A percentile compares a stretch with the other conserved stretches of the same genome.
Conservation (phyloP, 2,113 vertebrate species). For the Nothobranchius kuhntae region DNA sequence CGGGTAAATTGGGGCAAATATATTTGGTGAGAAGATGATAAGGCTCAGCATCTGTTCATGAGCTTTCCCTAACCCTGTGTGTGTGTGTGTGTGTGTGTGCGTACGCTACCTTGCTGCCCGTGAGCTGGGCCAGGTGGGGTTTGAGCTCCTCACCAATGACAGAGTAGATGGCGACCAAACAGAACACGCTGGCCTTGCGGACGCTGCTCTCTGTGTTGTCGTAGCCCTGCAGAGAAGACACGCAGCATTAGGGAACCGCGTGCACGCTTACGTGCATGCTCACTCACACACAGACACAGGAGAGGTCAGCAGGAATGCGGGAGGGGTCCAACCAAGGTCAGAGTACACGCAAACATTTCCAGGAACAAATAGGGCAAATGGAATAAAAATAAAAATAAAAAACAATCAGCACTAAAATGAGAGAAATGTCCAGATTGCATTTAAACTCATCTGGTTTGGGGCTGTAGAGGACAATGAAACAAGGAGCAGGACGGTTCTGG, state of each 20-base stretch:
- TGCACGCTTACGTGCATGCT: too few relatives aligned
- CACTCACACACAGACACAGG: conserved; percentile 19
- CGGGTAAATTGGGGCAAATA: conserved; percentile 11
- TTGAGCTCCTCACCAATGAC: conserved; percentile 98
- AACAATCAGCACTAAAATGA: too few relatives aligned
- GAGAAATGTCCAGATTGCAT: too few relatives aligned
- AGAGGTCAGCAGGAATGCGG: conserved; percentile 26
- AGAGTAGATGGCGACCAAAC: conserved; percentile 97
- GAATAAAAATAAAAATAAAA: too few relatives aligned
- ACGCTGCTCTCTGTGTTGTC: conserved; percentile 99
- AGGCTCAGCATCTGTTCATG: conserved; percentile 9
- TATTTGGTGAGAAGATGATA: conserved; percentile 61
- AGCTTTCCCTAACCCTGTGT: too few relatives aligned
- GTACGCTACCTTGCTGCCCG: conserved; percentile 83
- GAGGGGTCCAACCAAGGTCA: conserved; percentile 40
- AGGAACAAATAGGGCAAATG: conserved; percentile 71
- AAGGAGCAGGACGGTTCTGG: too few relatives aligned
- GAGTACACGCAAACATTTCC: conserved; percentile 66
- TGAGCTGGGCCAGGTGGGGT: conserved; percentile 96
- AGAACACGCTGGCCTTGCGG: conserved; percentile 98
- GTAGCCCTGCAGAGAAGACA: conserved; percentile 85
- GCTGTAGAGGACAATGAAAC: too few relatives aligned
- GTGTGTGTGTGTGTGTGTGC: conserved; percentile 6
- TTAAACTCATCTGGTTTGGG: too few relatives aligned
- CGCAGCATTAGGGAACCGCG: conserved; percentile 16